A percentile compares a stretch with the other conserved stretches of the same genome.
Evolutionary conservation across 2,797 vertebrate genomes (phyloP).

Genomic region (Microctenopoma stevenorrisi): DNA sequence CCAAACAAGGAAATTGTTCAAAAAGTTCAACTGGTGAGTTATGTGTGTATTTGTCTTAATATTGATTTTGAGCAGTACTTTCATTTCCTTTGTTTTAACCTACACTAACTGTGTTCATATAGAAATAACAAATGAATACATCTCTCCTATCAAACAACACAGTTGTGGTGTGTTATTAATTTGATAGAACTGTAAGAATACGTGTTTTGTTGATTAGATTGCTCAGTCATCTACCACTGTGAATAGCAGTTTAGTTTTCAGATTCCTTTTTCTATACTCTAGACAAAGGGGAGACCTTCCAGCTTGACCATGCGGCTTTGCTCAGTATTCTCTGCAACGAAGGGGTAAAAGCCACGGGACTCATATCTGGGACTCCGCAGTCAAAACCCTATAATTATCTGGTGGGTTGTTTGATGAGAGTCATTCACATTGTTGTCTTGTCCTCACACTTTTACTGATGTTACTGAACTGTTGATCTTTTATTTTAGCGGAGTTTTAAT

Average conservation of each 20-base stretch:
- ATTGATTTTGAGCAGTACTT: not conserved
- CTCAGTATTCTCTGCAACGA: constrained; percentile 70
- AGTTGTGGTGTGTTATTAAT: not conserved
- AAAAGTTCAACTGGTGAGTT: constrained; percentile 61
- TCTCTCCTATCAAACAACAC: not conserved
- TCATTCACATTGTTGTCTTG: not conserved
- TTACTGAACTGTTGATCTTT: not conserved
- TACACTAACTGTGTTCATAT: not conserved
- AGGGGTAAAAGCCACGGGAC: constrained; percentile 32
- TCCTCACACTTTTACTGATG: not conserved
- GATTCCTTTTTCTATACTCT: constrained; percentile 31
- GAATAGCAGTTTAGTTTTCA: not conserved
- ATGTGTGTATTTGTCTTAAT: not conserved
- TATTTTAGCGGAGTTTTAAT: not conserved
- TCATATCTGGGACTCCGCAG: constrained; percentile 39
- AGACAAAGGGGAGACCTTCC: constrained; percentile 64
- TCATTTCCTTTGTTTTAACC: not conserved
- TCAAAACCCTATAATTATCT: constrained; percentile 60
- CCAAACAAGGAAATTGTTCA: constrained; percentile 14
- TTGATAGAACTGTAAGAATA: not conserved
- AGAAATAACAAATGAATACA: not conserved
- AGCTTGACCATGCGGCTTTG: constrained; percentile 52
- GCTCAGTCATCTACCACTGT: not conserved
- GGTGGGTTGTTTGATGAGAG: constrained; percentile 56
- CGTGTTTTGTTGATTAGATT: not conserved